Percentiles rank a stretch among this genome's conserved stretches.
phyloP scores from a whole-genome alignment of 2,888 invertebrate genomes.

The Notodonta dromedarius region DNA sequence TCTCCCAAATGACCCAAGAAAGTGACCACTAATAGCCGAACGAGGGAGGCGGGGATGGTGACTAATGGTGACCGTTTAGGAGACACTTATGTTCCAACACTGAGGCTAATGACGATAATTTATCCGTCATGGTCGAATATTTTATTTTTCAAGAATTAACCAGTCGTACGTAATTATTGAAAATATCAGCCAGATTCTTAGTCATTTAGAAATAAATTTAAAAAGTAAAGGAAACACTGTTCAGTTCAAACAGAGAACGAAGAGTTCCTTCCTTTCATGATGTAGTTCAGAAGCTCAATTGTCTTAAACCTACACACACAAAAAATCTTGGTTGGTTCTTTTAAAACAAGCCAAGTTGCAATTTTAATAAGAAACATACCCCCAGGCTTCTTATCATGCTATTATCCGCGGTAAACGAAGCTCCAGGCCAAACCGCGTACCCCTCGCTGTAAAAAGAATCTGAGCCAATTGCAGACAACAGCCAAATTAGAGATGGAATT shows the following conservation, averaged over 20 bases:
- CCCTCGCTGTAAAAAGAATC: not conserved
- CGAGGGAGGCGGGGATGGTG: not conserved
- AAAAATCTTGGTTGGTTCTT: not conserved
- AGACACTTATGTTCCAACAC: not conserved
- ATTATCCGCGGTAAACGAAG: not conserved
- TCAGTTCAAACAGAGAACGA: too few species aligned
- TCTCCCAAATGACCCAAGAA: slow-evolving; percentile 13
- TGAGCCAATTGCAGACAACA: slow-evolving; percentile 20
- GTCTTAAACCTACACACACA: too few species aligned
- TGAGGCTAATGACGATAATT: not conserved
- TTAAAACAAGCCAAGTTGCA: not conserved
- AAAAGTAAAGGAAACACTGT: too few species aligned
- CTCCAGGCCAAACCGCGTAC: not conserved
- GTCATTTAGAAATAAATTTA: too few species aligned
- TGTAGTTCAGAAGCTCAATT: too few species aligned
- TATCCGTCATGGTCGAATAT: too few species aligned
- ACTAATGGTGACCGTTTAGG: not conserved
- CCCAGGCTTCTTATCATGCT: not conserved
- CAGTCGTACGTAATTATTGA: too few species aligned
- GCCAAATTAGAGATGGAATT: slow-evolving; percentile 38
- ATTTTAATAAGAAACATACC: not conserved
- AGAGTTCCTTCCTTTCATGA: too few species aligned
- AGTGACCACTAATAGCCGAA: slow-evolving; percentile 7
- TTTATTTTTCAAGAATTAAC: too few species aligned
- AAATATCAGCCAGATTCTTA: too few species aligned